phyloP scores from a whole-genome alignment of 2,113 vertebrate species.

The Macquaria ambigua region DNA sequence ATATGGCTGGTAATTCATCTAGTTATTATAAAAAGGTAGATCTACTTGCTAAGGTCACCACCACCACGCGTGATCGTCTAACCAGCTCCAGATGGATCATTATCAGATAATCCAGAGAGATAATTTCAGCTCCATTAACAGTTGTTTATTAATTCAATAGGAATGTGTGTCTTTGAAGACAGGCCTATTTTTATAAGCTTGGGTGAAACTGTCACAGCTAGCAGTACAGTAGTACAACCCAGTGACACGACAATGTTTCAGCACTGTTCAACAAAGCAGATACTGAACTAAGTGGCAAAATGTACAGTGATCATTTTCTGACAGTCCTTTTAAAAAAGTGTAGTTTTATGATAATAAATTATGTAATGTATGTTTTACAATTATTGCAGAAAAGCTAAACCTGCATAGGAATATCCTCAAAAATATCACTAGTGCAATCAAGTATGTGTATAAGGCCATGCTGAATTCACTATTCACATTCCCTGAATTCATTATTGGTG shows the following conservation, averaged over 20 bases:
- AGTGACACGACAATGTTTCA: background rate
- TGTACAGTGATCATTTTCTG: background rate
- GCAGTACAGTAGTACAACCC: background rate
- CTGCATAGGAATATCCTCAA: background rate
- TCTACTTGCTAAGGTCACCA: background rate
- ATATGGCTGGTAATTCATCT: background rate
- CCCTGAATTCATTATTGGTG: constrained; percentile 4
- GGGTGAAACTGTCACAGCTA: background rate
- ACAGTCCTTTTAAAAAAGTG: background rate
- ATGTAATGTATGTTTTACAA: background rate
- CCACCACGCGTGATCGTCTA: background rate
- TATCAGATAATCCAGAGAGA: constrained; percentile 6
- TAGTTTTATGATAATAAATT: background rate
- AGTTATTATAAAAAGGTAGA: constrained; percentile 7
- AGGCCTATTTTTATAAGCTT: background rate
- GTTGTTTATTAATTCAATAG: background rate
- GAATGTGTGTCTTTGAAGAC: background rate
- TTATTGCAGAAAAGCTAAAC: background rate
- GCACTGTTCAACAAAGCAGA: background rate
- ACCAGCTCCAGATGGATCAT: constrained; percentile 24
- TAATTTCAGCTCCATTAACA: constrained; percentile 3
- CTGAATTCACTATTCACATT: constrained; percentile 12
- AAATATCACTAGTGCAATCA: background rate
- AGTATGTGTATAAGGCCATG: background rate
- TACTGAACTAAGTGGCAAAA: background rate